Base-by-base conservation (phyloP, 2,113 vertebrate species). In the Leiothrix lutea region DNA sequence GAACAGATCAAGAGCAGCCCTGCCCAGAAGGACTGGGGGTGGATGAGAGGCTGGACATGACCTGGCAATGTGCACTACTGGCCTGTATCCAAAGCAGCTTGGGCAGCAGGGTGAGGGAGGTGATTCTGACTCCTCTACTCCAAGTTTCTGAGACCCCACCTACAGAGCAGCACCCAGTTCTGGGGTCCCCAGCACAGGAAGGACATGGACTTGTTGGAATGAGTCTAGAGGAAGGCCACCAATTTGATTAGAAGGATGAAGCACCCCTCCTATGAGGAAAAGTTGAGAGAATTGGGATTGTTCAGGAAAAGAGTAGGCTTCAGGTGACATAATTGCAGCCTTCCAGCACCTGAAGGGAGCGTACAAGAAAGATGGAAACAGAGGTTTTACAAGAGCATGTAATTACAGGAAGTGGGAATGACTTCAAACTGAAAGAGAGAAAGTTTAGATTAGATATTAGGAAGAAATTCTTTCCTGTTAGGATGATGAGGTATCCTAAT, bases 51-150 rank as follows among this genome's bases (percentile, higher is more conserved):
- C 14, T 57, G 56, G 33, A 23, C 13, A 35, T 15, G 8, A 35
- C 2, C 28, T 0, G 2, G 11, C 7, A 38, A 22, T 8, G 9
- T 48, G 35, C 22, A 23, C 20, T 64, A 28, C 14, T n/a, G n/a
- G 40, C n/a, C 38, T 54, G 4, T n/a, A 73, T 14, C n/a, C 24
- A 56, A 47, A 56, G 9, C 6, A 65, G 14, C 0, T 0, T 12
- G n/a, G 40, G 2, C 50, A 73, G 58, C 11, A 56, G 28, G 23
- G 24, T 2, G 1, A 73, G 11, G 23, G 23, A 84, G 14, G 19
- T 8, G 28, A 56, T 56, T 18, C n/a, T 54, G 22, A 17, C n/a
- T 23, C 48, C 33, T 84, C 57, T 45, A 4, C 14, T 64, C 9
- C 14, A 12, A 4, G 18, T 38, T 62, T 9, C 2, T 10, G 18